These are phyloP conservation scores for Venturia canescens DNA, from an alignment of 1,140 invertebrate genomes.

Conservation along the genomic window DNA sequence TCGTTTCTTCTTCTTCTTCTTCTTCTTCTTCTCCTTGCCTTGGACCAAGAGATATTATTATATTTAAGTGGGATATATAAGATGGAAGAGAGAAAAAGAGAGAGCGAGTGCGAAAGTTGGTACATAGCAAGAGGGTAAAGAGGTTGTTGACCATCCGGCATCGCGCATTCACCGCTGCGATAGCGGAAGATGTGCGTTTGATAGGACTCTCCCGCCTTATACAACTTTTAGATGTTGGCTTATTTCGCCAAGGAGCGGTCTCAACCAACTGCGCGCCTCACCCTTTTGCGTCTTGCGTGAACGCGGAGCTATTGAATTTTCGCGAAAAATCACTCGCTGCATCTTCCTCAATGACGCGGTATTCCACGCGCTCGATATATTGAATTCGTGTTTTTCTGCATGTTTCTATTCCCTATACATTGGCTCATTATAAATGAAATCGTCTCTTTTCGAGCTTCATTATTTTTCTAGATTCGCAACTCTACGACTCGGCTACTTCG, in stretches of 20 bases:
- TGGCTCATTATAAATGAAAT: too few relatives aligned
- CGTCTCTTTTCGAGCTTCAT: too few relatives aligned
- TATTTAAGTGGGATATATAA: constrained; percentile 51
- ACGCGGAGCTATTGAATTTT: not conserved
- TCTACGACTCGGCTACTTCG: too few relatives aligned
- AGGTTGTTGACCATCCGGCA: constrained; percentile 65
- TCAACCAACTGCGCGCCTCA: constrained; percentile 37
- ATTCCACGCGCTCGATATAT: too few relatives aligned
- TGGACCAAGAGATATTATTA: constrained; percentile 49
- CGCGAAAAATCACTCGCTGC: too few relatives aligned
- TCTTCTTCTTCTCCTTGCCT: constrained; percentile 29
- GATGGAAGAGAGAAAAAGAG: constrained; percentile 17
- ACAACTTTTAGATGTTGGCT: constrained; percentile 18
- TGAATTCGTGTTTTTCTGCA: too few relatives aligned
- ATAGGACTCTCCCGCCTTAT: constrained; percentile 55
- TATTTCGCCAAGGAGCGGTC: constrained; percentile 25
- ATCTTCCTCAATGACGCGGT: too few relatives aligned
- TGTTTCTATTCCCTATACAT: too few relatives aligned
- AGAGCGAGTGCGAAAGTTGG: not conserved
- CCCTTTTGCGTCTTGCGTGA: constrained; percentile 29
- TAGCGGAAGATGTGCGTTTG: constrained; percentile 64
- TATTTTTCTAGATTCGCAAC: too few relatives aligned
- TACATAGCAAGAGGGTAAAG: constrained; percentile 58
- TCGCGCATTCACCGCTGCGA: constrained; percentile 45
- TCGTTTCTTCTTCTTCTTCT: constrained; percentile 26